A percentile compares a stretch with the other conserved stretches of the same genome.
Evolutionary conservation across 2,113 vertebrate species (phyloP).

Genomic region (Herpetotheres cachinnans): DNA sequence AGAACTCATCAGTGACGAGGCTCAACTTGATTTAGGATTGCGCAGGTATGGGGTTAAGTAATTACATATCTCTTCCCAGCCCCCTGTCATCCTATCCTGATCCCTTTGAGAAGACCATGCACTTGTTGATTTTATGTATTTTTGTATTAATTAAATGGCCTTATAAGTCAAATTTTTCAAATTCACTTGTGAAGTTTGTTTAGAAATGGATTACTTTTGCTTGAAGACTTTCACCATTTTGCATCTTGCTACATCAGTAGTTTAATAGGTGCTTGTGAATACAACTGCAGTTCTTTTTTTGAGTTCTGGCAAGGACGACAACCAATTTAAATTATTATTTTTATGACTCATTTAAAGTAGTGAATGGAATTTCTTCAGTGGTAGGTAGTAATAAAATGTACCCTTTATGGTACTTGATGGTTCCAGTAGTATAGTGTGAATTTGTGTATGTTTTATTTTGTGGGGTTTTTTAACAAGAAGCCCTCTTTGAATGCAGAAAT

Average conservation of each 20-base stretch:
- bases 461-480: not conserved
- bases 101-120: not conserved
- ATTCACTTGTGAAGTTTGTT: not conserved
- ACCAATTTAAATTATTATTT: not conserved
- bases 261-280: not conserved
- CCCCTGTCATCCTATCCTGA: not conserved
- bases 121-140: not conserved
- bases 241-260: not conserved
- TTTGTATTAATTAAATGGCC: not conserved
- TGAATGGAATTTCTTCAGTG: not conserved
- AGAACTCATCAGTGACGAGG: slow-evolving; percentile 91
- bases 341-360: not conserved
- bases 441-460: not conserved
- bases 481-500: not conserved
- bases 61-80: not conserved
- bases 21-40: slow-evolving; percentile 74
- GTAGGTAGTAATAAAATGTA: not conserved
- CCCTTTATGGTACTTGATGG: not conserved
- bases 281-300: not conserved
- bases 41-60: slow-evolving; percentile 80
- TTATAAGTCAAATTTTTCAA: not conserved
- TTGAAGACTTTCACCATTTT: not conserved
- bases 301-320: not conserved
- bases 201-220: not conserved
- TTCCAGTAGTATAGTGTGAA: not conserved